Base-by-base conservation (phyloP, 2,888 invertebrate genomes). In the Operophtera brumata region DNA sequence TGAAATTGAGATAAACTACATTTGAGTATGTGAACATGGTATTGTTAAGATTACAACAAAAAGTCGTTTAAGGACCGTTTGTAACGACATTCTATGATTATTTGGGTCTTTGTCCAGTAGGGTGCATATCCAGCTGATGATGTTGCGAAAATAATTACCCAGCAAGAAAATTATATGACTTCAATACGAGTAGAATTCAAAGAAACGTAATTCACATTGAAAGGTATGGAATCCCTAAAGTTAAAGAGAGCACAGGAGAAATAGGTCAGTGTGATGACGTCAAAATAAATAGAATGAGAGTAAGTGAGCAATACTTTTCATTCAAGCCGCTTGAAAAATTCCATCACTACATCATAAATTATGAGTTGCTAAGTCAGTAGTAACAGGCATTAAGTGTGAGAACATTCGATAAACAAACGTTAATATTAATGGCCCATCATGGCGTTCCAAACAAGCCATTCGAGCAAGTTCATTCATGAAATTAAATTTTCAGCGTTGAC, bases 401-500 rank as follows among this genome's bases (percentile, higher is more conserved):
- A 41, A 57, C 42, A 45, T 48, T 41, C 32, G 41, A 57, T 47
- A 58, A 60, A 59, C 57, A 43, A 49, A 53, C 55, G 60, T 47
- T 45, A 58, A 57, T 54, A 61, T 65, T 57, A 61, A 61, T 58
- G 44, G 46, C 25, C 11, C 50, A 54, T 61, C 42, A 73, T 74
- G 75, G 71, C 72, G 73, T 65, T 65, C 58, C 61, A 67, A 67
- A 54, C 80, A 86, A 84, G 81, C 81, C 76, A 78, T 73, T 84
- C 72, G 66, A 74, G 75, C 77, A 78, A 73, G 66, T 73, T 73
- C 73, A 64, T 54, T 62, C 49, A 63, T 46, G 62, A 59, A 68
- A 65, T 62, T 54, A 57, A 68, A 64, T 59, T 63, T 65, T 67
- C 61, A 63, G 45, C 56, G 64, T 30, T 68, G 73, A 73, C 74